Percentiles rank a stretch among this genome's conserved stretches.
Conservation (phyloP, 2,113 vertebrate genomes). For the Colistium nudipinnis region DNA sequence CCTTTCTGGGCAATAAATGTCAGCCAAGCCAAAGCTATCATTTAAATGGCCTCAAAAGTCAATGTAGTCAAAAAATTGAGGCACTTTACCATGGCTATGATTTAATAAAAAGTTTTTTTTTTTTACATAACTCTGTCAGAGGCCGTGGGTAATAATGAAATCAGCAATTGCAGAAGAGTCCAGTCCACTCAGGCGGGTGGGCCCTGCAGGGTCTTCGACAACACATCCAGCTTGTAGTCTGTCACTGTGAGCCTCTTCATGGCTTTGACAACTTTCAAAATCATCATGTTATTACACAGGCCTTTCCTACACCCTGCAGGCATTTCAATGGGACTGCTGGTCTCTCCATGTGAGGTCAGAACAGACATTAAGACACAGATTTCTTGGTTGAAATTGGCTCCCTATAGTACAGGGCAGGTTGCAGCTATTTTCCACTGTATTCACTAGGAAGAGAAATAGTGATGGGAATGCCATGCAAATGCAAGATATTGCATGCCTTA, state of each 20-base stretch:
- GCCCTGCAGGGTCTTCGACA: conserved; percentile 50
- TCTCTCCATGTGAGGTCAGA: conserved; percentile 24
- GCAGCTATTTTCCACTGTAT: conserved; percentile 18
- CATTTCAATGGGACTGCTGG: conserved; percentile 43
- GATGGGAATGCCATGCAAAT: conserved; percentile 1
- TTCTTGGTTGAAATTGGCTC: conserved; percentile 2
- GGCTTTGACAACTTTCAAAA: conserved; percentile 60
- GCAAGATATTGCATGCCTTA: neutral
- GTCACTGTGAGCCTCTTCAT: conserved; percentile 48
- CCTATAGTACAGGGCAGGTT: conserved; percentile 9
- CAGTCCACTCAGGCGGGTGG: conserved; percentile 25
- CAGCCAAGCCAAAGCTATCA: conserved; percentile 55
- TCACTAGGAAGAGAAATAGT: conserved; percentile 8
- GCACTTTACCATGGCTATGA: conserved; percentile 52
- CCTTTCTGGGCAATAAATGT: conserved; percentile 57
- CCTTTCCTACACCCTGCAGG: conserved; percentile 37
- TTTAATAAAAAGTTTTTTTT: conserved; percentile 47
- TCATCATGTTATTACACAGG: conserved; percentile 36
- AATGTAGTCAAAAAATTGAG: conserved; percentile 45
- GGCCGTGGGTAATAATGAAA: conserved; percentile 58
- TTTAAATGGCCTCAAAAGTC: conserved; percentile 65
- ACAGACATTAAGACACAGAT: conserved; percentile 18
- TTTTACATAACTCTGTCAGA: conserved; percentile 57
- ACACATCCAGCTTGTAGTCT: conserved; percentile 54
- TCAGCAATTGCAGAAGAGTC: conserved; percentile 47